These are phyloP conservation scores for Coleophora deauratella DNA, from an alignment of 2,888 invertebrate species.

Conservation along the genomic window DNA sequence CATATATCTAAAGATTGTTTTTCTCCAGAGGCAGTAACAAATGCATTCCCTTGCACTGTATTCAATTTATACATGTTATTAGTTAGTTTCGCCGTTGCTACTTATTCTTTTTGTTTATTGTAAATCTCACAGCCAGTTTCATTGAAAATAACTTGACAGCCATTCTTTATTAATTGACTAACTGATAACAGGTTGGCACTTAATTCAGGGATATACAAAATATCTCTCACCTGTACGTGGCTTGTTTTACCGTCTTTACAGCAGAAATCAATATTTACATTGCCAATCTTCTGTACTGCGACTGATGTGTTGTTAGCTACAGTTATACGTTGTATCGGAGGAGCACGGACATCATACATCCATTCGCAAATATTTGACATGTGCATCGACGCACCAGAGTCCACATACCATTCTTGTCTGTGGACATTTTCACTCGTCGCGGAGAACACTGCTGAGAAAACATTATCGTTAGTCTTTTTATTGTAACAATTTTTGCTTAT, in stretches of 20 bases:
- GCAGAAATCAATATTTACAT: conserved; percentile 9
- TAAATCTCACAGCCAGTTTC: conserved; percentile 13
- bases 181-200: conserved; percentile 19
- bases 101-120: conserved; percentile 5
- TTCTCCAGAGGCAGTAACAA: background rate
- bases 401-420: conserved; percentile 12
- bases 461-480: conserved; percentile 1
- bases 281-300: conserved; percentile 13
- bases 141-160: conserved; percentile 14
- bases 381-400: conserved; percentile 20
- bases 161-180: conserved; percentile 16
- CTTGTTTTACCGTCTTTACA: conserved; percentile 1
- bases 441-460: conserved; percentile 14
- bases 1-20: conserved; percentile 2
- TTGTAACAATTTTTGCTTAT: conserved; percentile 9
- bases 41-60: background rate
- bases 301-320: conserved; percentile 15
- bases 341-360: conserved; percentile 12
- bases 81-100: conserved; percentile 11
- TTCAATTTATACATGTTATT: conserved; percentile 16
- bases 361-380: conserved; percentile 14
- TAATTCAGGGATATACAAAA: conserved; percentile 17
- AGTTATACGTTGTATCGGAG: conserved; percentile 13
- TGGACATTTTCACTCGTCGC: background rate
- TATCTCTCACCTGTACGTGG: conserved; percentile 14